phyloP scores from a whole-genome alignment of 2,797 vertebrate species.

The Pangasius krempfi region DNA sequence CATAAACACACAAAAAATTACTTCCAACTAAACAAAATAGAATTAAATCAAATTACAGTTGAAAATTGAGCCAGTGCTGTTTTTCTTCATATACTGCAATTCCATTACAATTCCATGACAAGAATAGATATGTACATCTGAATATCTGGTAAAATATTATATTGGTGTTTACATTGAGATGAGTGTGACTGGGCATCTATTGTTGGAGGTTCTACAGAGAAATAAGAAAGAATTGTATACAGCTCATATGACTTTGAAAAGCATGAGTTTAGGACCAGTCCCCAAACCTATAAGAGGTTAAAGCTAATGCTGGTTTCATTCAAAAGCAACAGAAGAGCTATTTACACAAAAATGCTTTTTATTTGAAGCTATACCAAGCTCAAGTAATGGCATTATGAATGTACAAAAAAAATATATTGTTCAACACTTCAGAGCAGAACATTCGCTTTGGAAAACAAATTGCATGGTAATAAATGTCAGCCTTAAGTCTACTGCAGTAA shows the following conservation, averaged over 20 bases:
- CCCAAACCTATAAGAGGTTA: conserved; percentile 61
- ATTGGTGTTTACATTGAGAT: not conserved
- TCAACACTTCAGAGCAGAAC: conserved; percentile 67
- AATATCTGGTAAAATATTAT: not conserved
- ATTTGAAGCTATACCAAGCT: conserved; percentile 64
- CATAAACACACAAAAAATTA: not conserved
- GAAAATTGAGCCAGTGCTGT: not conserved
- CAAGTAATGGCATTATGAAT: conserved; percentile 58
- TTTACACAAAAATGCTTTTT: conserved; percentile 69
- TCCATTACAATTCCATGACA: not conserved
- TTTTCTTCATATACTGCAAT: not conserved
- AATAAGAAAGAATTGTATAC: not conserved
- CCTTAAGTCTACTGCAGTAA: conserved; percentile 65
- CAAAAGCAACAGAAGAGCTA: conserved; percentile 56
- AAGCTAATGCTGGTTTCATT: conserved; percentile 62
- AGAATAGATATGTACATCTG: not conserved
- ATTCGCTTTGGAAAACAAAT: conserved; percentile 63
- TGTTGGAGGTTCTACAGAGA: not conserved
- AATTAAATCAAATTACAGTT: not conserved
- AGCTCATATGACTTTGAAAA: not conserved
- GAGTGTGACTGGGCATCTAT: not conserved
- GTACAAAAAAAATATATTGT: conserved; percentile 65
- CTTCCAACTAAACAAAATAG: not conserved
- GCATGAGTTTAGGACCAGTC: conserved; percentile 55
- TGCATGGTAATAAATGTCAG: conserved; percentile 61